Percentiles rank a stretch among this genome's conserved stretches.
Conservation (phyloP, 2,797 vertebrate genomes). For the Aldrovandia affinis region DNA sequence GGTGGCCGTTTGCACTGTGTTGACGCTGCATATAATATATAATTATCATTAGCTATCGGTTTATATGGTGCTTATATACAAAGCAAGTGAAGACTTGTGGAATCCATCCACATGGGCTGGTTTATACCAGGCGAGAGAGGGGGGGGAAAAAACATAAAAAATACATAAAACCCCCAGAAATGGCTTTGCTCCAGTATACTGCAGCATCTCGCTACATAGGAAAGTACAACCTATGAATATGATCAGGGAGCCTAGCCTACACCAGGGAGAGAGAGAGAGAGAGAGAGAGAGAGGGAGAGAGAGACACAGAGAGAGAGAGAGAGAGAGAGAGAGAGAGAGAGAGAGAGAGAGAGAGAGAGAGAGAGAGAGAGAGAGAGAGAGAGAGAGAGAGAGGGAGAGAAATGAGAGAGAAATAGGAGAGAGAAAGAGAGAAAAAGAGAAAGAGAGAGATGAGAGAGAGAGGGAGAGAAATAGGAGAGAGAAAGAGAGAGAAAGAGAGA, state of each 20-base stretch:
- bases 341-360: not conserved
- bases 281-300: conserved; percentile 21
- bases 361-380: not conserved
- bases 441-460: too few species aligned
- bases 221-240: not conserved
- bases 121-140: not conserved
- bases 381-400: not conserved
- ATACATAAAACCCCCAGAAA: too few species aligned
- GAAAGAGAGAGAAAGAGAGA: too few species aligned
- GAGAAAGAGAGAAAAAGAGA: not conserved
- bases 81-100: not conserved
- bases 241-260: not conserved
- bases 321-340: conserved; percentile 27
- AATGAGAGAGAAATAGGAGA: not conserved
- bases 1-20: not conserved
- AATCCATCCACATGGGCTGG: not conserved
- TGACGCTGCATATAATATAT: not conserved
- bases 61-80: too few species aligned
- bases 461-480: too few species aligned
- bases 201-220: not conserved
- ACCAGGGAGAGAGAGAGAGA: not conserved
- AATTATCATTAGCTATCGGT: too few species aligned
- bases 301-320: conserved; percentile 3
- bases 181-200: not conserved
- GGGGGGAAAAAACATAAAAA: not conserved